These are phyloP conservation scores for Sipha maydis DNA, from an alignment of 2,888 invertebrate genomes.

Conservation along the genomic window DNA sequence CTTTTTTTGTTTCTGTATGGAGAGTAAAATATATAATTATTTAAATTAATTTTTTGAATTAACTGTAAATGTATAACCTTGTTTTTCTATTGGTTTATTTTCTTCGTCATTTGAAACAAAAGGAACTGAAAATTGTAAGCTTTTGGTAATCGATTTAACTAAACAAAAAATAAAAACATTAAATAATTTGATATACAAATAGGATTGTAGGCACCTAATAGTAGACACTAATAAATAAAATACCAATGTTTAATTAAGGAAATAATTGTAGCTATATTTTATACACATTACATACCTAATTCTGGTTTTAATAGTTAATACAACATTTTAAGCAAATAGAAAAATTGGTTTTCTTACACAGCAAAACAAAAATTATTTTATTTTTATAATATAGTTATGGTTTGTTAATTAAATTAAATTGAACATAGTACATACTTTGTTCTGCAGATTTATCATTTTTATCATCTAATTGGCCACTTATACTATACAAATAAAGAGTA, in stretches of 20 bases:
- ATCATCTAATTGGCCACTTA: constrained; percentile 30
- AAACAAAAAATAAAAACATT: neutral
- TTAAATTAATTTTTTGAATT: neutral
- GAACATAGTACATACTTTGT: constrained; percentile 5
- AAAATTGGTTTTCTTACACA: neutral
- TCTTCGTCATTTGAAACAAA: neutral
- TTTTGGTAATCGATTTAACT: constrained; percentile 27
- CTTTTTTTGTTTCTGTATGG: neutral
- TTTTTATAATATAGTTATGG: neutral
- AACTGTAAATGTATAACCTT: constrained; percentile 11
- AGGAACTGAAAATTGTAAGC: neutral
- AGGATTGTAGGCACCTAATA: no score
- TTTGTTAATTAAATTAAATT: neutral
- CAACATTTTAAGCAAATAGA: no score
- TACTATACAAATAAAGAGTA: constrained; percentile 21
- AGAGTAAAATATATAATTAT: neutral
- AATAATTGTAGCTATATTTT: no score
- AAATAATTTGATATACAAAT: neutral
- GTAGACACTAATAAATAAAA: no score
- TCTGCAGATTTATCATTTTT: constrained; percentile 24
- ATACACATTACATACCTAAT: no score
- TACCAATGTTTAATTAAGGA: no score
- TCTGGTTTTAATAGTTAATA: no score
- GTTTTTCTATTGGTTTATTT: constrained; percentile 13
- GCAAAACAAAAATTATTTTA: neutral